A percentile compares a stretch with the other conserved stretches of the same genome.
These are phyloP conservation scores for Odiellus spinosus DNA, from an alignment of 2,888 invertebrate species.

Conservation along the genomic window DNA sequence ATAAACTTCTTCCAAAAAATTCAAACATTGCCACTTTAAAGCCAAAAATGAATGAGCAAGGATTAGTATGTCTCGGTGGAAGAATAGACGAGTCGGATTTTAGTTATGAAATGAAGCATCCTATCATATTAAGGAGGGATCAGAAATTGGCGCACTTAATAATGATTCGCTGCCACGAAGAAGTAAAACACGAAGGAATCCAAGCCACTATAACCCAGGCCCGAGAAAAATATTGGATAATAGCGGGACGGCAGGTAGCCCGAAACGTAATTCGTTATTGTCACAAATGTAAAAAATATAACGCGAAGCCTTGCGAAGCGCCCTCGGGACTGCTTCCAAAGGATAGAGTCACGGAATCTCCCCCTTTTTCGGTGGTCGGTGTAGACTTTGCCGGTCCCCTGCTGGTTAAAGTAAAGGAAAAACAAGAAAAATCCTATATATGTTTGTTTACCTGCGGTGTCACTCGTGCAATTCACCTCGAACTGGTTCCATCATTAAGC, in stretches of 20 bases:
- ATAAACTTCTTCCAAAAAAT: too few relatives aligned
- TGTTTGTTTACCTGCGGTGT: constrained; percentile 1
- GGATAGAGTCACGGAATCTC: not conserved
- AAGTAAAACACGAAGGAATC: constrained; percentile 2
- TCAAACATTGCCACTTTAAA: too few relatives aligned
- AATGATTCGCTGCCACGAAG: too few relatives aligned
- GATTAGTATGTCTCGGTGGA: not conserved
- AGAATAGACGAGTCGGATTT: not conserved
- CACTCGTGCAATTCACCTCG: too few relatives aligned
- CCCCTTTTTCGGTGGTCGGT: constrained; percentile 1
- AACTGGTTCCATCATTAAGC: too few relatives aligned
- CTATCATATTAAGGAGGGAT: not conserved
- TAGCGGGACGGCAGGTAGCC: not conserved
- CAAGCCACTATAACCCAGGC: not conserved
- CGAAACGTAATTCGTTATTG: not conserved
- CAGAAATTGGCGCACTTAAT: not conserved
- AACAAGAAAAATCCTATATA: not conserved
- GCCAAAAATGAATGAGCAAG: not conserved
- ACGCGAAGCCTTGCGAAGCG: not conserved
- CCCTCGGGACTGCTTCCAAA: not conserved
- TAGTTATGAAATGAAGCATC: not conserved
- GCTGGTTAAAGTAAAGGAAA: not conserved
- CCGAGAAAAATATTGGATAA: not conserved
- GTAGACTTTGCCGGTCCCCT: constrained; percentile 1
- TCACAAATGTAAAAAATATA: not conserved